A percentile compares a stretch with the other conserved stretches of the same genome.
Evolutionary conservation across 2,888 invertebrate species (phyloP).

Genomic region (Drosophila recens): DNA sequence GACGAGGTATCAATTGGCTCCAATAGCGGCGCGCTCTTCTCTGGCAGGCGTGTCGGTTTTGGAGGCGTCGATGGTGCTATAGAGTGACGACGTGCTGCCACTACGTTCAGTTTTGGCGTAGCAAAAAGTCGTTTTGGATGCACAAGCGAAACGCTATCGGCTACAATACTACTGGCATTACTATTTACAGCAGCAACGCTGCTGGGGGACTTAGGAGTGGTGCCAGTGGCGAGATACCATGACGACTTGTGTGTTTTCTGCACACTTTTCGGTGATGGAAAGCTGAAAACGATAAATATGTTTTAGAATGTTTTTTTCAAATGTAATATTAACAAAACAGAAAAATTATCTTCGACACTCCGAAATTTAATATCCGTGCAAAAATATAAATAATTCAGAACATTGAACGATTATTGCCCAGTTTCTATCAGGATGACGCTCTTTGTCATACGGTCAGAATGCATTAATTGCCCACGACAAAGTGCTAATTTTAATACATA

Average conservation of each 20-base stretch:
- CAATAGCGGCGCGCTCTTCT: neutral
- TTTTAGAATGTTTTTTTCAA: neutral
- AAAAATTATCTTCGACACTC: too few relatives aligned
- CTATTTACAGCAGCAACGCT: slow-evolving; percentile 1
- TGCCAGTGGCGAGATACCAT: slow-evolving; percentile 1
- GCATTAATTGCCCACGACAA: too few relatives aligned
- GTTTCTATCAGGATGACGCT: too few relatives aligned
- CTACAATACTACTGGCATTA: slow-evolving; percentile 11
- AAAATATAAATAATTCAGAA: too few relatives aligned
- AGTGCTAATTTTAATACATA: too few relatives aligned
- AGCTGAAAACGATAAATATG: slow-evolving; percentile 57
- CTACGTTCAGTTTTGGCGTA: slow-evolving; percentile 48
- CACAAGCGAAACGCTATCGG: slow-evolving; percentile 7
- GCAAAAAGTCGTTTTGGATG: slow-evolving; percentile 43
- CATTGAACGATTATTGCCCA: too few relatives aligned
- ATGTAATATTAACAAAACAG: neutral
- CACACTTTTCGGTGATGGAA: slow-evolving; percentile 80
- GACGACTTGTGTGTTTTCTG: slow-evolving; percentile 64
- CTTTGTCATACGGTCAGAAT: too few relatives aligned
- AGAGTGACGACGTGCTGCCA: neutral
- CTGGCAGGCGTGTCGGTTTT: slow-evolving; percentile 11
- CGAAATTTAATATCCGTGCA: too few relatives aligned
- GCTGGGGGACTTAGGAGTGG: slow-evolving; percentile 15
- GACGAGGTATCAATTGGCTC: neutral
- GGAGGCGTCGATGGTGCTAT: slow-evolving; percentile 17